phyloP scores from a whole-genome alignment of 2,113 vertebrate species.

The Dasyurus viverrinus region DNA sequence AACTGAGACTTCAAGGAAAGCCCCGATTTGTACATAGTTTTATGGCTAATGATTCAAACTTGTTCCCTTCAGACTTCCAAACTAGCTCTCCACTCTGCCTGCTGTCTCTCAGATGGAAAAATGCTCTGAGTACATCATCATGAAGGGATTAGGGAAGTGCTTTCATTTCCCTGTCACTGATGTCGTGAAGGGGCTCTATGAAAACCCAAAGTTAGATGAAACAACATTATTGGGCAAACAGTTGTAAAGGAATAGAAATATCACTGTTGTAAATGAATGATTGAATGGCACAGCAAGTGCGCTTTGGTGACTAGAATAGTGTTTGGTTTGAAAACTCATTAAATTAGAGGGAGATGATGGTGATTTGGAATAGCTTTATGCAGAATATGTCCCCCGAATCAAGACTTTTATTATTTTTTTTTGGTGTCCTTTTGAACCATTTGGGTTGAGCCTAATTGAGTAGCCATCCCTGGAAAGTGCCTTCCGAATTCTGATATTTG shows the following conservation, averaged over 20 bases:
- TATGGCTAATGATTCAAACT: neutral
- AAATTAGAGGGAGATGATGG: neutral
- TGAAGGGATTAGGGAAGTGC: neutral
- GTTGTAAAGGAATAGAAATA: neutral
- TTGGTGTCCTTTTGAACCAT: neutral
- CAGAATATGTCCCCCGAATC: neutral
- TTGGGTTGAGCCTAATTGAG: neutral
- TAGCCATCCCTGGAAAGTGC: neutral
- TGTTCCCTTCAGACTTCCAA: neutral
- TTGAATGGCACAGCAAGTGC: neutral
- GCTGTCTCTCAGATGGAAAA: neutral
- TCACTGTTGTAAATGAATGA: neutral
- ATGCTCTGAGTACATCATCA: neutral
- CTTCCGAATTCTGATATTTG: neutral
- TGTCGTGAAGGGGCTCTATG: neutral
- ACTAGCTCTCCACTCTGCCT: neutral
- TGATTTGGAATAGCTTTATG: neutral
- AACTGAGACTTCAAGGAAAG: neutral
- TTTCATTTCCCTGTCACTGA: neutral
- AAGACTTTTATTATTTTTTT: neutral
- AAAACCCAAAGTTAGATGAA: neutral
- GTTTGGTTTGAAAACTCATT: neutral
- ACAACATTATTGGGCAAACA: neutral
- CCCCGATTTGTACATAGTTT: neutral
- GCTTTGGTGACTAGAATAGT: neutral